Evolutionary conservation across 1,140 invertebrate genomes (phyloP).

Genomic region (Cyphomyrmex costatus): DNA sequence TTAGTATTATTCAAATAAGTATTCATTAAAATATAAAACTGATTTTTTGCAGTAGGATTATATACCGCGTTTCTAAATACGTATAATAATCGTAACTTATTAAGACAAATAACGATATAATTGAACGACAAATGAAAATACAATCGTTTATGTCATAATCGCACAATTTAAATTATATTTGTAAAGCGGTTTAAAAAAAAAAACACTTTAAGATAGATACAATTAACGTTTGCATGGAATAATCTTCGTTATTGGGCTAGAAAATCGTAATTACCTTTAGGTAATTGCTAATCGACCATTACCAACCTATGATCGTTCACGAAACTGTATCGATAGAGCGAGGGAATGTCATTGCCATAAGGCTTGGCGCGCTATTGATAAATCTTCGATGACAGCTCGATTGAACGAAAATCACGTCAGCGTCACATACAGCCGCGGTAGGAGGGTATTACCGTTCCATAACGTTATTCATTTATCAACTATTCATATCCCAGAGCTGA

Average conservation of each 20-base stretch:
- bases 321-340: conserved; percentile 77
- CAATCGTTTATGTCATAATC: background rate
- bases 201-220: too few relatives aligned
- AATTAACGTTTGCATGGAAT: background rate
- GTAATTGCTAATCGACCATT: conserved; percentile 80
- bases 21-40: too few relatives aligned
- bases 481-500: conserved; percentile 36
- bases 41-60: background rate
- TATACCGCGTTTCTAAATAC: background rate
- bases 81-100: background rate
- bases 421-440: conserved; percentile 44
- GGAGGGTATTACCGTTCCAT: conserved; percentile 31
- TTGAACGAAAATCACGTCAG: conserved; percentile 56
- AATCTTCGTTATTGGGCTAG: conserved; percentile 38
- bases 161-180: background rate
- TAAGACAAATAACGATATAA: background rate
- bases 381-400: conserved; percentile 67
- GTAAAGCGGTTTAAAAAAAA: background rate
- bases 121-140: too few relatives aligned
- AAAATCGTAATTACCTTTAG: conserved; percentile 76
- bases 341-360: conserved; percentile 46
- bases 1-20: too few relatives aligned
- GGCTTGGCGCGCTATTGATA: conserved; percentile 69
- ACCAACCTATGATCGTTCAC: conserved; percentile 76
- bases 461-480: conserved; percentile 60